A percentile compares a stretch with the other conserved stretches of the same genome.
Evolutionary conservation across 1,140 invertebrate genomes (phyloP).

Genomic region (Procambarus virginalis): DNA sequence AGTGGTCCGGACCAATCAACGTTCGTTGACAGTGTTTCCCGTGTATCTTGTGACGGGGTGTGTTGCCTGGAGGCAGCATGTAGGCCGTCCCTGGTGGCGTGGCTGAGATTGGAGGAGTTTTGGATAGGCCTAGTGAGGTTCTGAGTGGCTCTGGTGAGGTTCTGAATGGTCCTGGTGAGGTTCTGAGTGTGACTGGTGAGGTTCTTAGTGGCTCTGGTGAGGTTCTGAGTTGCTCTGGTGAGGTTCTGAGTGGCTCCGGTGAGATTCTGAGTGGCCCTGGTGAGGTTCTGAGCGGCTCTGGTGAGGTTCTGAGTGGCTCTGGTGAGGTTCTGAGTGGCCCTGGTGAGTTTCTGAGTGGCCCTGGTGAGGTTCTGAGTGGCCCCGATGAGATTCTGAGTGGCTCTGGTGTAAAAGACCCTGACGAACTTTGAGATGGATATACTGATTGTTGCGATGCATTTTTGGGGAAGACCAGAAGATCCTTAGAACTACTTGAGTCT

Average conservation of each 20-base stretch:
- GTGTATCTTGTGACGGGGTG: neutral
- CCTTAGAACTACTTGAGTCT: neutral
- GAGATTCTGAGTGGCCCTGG: neutral
- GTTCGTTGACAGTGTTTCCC: neutral
- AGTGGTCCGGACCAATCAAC: neutral
- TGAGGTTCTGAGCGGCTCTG: neutral
- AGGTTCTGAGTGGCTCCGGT: neutral
- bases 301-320: neutral
- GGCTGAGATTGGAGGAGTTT: neutral
- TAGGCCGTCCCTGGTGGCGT: neutral
- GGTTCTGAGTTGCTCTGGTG: neutral
- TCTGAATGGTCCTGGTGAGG: neutral
- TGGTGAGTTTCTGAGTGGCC: neutral
- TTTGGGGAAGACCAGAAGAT: no score
- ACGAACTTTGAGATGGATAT: no score
- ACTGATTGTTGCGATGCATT: no score
- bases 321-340: neutral
- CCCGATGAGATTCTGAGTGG: neutral
- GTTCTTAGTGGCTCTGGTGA: neutral
- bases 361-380: neutral
- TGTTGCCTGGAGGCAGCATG: neutral
- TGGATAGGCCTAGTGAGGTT: neutral
- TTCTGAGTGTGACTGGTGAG: neutral
- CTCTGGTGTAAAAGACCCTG: neutral
- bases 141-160: neutral